Percentiles rank a stretch among this genome's conserved stretches.
Evolutionary conservation across 2,797 vertebrate species (phyloP).

Genomic region (Pipistrellus pipistrellus): DNA sequence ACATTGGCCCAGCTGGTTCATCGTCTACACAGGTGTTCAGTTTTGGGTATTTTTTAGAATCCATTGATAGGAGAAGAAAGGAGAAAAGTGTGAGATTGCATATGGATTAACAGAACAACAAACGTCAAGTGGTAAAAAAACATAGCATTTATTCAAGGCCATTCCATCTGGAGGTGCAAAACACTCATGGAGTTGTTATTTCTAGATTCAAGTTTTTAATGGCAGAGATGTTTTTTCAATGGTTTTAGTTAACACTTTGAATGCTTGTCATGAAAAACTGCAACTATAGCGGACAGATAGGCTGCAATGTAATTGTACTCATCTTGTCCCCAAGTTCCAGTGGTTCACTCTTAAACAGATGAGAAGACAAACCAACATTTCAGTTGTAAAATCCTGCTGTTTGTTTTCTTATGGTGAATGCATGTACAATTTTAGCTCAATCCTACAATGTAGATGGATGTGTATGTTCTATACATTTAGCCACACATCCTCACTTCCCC

Average conservation of each 20-base stretch:
- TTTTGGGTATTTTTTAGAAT: slow-evolving; percentile 28
- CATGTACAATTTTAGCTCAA: slow-evolving; percentile 60
- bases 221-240: slow-evolving; percentile 90
- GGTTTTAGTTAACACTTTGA: slow-evolving; percentile 90
- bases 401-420: slow-evolving; percentile 88
- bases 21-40: slow-evolving; percentile 91
- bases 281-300: slow-evolving; percentile 92
- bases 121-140: slow-evolving; percentile 81
- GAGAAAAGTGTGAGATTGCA: slow-evolving; percentile 77
- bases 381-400: slow-evolving; percentile 94
- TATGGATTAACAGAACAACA: fast-evolving
- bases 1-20: slow-evolving; percentile 98
- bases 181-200: slow-evolving; percentile 89
- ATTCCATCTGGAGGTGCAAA: slow-evolving; percentile 88
- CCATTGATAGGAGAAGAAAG: slow-evolving; percentile 86
- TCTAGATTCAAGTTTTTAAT: slow-evolving; percentile 88
- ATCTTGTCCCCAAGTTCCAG: slow-evolving; percentile 93
- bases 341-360: slow-evolving; percentile 92
- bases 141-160: slow-evolving; percentile 88
- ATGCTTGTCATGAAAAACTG: slow-evolving; percentile 92
- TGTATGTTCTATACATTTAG: slow-evolving; percentile 50
- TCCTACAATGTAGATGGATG: slow-evolving; percentile 67
- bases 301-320: slow-evolving; percentile 87
- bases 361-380: slow-evolving; percentile 92
- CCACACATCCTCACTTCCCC: slow-evolving; percentile 67